Evolutionary conservation across 2,888 invertebrate species (phyloP).

Genomic region (Oscheius onirici): DNA sequence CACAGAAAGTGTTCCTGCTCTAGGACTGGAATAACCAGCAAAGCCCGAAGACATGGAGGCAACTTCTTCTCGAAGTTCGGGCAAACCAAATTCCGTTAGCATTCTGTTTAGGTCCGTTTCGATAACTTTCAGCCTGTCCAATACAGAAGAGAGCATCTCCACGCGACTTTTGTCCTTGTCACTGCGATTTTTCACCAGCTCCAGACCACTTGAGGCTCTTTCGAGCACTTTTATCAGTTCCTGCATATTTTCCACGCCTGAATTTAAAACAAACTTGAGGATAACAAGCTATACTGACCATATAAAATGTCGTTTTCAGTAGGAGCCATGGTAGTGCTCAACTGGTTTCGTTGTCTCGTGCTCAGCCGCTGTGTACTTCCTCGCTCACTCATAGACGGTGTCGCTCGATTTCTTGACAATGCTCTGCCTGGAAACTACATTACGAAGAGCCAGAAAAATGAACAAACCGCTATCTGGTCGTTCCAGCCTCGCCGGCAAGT

Average conservation of each 20-base stretch:
- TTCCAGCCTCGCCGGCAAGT: neutral
- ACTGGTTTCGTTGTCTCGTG: slow-evolving; percentile 14
- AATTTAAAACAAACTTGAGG: no score
- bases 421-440: neutral
- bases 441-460: neutral
- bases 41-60: slow-evolving; percentile 39
- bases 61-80: slow-evolving; percentile 31
- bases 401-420: slow-evolving; percentile 6
- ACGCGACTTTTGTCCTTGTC: slow-evolving; percentile 46
- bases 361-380: slow-evolving; percentile 25
- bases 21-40: slow-evolving; percentile 37
- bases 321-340: slow-evolving; percentile 19
- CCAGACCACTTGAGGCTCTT: slow-evolving; percentile 46
- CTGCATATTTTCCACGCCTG: slow-evolving; percentile 48
- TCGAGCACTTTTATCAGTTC: slow-evolving; percentile 52
- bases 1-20: slow-evolving; percentile 75
- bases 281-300: slow-evolving; percentile 1
- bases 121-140: slow-evolving; percentile 48
- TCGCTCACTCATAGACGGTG: slow-evolving; percentile 30
- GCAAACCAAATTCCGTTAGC: slow-evolving; percentile 25
- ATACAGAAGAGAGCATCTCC: slow-evolving; percentile 34
- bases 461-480: slow-evolving; percentile 16
- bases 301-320: slow-evolving; percentile 27
- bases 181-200: slow-evolving; percentile 56
- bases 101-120: slow-evolving; percentile 40